Percentiles rank a stretch among this genome's conserved stretches.
These are phyloP conservation scores for Poecilia gillii DNA, from an alignment of 2,797 vertebrate species.

Conservation along the genomic window DNA sequence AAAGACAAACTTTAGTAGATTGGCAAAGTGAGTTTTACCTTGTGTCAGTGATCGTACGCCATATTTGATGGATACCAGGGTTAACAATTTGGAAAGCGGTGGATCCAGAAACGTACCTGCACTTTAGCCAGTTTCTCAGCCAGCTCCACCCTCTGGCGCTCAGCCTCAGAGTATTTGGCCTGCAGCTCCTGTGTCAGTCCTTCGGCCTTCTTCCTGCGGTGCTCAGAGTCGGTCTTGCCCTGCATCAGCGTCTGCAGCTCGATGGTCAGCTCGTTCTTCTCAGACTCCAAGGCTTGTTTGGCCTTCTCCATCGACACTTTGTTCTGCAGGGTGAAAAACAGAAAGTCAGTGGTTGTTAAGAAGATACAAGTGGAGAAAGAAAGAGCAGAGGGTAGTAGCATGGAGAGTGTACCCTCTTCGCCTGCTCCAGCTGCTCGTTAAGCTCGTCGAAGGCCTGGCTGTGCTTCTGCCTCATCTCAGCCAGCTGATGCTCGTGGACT, in stretches of 20 bases:
- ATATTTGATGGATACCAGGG: not conserved
- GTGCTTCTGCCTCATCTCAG: slow-evolving; percentile 95
- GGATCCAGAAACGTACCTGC: slow-evolving; percentile 82
- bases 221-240: slow-evolving; percentile 91
- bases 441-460: slow-evolving; percentile 93
- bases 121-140: slow-evolving; percentile 87
- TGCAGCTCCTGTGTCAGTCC: slow-evolving; percentile 90
- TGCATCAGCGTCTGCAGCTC: slow-evolving; percentile 93
- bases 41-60: not conserved
- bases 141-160: slow-evolving; percentile 86
- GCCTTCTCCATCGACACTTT: slow-evolving; percentile 95
- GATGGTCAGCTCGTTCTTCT: slow-evolving; percentile 90
- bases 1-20: not conserved
- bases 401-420: slow-evolving; percentile 85
- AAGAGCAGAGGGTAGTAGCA: not conserved
- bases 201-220: slow-evolving; percentile 94
- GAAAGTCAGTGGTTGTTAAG: not conserved
- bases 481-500: slow-evolving; percentile 89
- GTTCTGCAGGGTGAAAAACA: slow-evolving; percentile 77
- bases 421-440: slow-evolving; percentile 96
- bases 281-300: slow-evolving; percentile 93
- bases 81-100: not conserved
- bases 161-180: slow-evolving; percentile 89
- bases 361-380: not conserved
- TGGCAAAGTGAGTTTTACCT: not conserved